phyloP scores from a whole-genome alignment of 2,113 vertebrate species.

The Tichodroma muraria region DNA sequence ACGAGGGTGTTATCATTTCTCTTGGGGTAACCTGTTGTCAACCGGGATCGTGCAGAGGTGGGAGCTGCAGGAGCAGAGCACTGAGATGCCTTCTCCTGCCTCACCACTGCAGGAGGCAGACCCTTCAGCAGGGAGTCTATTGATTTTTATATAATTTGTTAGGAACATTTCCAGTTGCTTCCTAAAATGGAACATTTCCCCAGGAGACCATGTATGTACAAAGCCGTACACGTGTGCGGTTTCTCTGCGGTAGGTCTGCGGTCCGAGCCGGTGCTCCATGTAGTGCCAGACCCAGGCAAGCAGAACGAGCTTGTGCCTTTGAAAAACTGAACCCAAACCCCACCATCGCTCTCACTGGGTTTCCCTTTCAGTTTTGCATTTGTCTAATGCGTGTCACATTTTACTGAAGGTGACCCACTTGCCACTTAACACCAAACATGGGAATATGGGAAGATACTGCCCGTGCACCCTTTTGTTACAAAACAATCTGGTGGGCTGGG shows the following conservation, averaged over 20 bases:
- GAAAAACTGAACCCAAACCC: background rate
- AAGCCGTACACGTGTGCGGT: background rate
- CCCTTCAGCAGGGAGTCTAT: background rate
- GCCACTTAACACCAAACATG: background rate
- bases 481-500: background rate
- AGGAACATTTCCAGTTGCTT: background rate
- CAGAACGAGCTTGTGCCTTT: background rate
- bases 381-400: background rate
- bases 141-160: background rate
- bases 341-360: rapidly evolving
- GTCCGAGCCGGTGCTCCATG: background rate
- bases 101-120: background rate
- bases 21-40: background rate
- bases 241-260: background rate
- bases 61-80: background rate
- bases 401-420: background rate
- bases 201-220: background rate
- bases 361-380: background rate
- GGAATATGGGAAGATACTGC: background rate
- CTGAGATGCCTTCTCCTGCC: background rate
- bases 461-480: rapidly evolving
- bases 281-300: background rate
- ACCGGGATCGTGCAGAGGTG: rapidly evolving
- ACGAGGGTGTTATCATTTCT: background rate
- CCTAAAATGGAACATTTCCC: background rate